A percentile compares a stretch with the other conserved stretches of the same genome.
Conservation (phyloP, 2,797 vertebrate genomes). For the Clarias platycephalus region DNA sequence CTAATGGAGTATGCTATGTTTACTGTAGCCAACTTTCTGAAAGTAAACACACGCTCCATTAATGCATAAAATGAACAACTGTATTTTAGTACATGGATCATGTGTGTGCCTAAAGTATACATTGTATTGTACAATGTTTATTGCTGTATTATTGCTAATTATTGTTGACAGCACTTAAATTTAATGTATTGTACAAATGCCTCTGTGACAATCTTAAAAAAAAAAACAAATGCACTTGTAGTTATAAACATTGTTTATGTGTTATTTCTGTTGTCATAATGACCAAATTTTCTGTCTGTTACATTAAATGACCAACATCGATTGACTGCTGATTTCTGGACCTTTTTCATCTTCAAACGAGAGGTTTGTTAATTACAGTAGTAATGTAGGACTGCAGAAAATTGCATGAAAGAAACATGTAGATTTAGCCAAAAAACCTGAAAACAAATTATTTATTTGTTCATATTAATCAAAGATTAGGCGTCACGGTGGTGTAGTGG, state of each 20-base stretch:
- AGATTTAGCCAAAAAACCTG: neutral
- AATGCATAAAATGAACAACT: neutral
- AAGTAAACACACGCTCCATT: conserved; percentile 5
- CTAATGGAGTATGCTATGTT: conserved; percentile 6
- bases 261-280: conserved; percentile 15
- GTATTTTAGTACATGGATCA: conserved; percentile 25
- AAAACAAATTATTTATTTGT: neutral
- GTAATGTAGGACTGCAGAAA: neutral
- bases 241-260: conserved; percentile 6
- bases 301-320: conserved; percentile 17
- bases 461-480: neutral
- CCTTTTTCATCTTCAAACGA: neutral
- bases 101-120: conserved; percentile 17
- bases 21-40: conserved; percentile 5
- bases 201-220: conserved; percentile 32
- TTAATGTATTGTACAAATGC: conserved; percentile 9
- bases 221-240: conserved; percentile 4
- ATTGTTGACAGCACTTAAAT: conserved; percentile 13
- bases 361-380: neutral
- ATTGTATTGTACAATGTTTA: neutral
- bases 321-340: conserved; percentile 2
- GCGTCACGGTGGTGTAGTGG: too few species aligned
- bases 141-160: conserved; percentile 23
- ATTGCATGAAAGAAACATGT: neutral
- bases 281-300: conserved; percentile 14